Percentiles rank a stretch among this genome's conserved stretches.
These are phyloP conservation scores for Hephaestus fuliginosus DNA, from an alignment of 2,797 vertebrate genomes.

Conservation along the genomic window DNA sequence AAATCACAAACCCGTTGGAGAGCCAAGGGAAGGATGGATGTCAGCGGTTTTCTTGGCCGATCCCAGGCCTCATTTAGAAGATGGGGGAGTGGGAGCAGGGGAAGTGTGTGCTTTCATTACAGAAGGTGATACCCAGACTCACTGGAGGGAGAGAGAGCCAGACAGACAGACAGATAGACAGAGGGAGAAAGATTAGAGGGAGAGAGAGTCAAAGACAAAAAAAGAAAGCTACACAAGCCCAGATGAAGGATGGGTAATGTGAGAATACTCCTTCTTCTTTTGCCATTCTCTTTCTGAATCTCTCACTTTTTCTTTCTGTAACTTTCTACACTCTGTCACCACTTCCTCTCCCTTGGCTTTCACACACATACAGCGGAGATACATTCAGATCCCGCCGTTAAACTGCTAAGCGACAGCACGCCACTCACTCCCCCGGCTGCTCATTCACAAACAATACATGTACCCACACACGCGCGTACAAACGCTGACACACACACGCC, in stretches of 20 bases:
- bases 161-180: conserved; percentile 41
- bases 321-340: neutral
- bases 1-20: conserved; percentile 64
- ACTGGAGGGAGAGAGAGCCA: conserved; percentile 33
- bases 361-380: neutral
- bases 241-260: conserved; percentile 41
- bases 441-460: conserved; percentile 61
- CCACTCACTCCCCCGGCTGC: conserved; percentile 31
- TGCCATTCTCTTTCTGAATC: conserved; percentile 11
- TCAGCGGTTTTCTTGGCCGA: conserved; percentile 47
- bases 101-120: conserved; percentile 64
- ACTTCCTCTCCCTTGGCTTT: neutral
- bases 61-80: conserved; percentile 51
- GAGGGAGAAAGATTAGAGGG: conserved; percentile 26
- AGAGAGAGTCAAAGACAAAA: conserved; percentile 36
- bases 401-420: conserved; percentile 1
- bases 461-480: conserved; percentile 28
- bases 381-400: conserved; percentile 8
- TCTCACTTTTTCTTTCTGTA: conserved; percentile 5
- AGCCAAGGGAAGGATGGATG: conserved; percentile 73
- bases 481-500: conserved; percentile 16
- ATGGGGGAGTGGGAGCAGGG: conserved; percentile 26
- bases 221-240: conserved; percentile 14
- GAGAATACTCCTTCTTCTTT: conserved; percentile 26
- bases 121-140: conserved; percentile 64